Evolutionary conservation across 1,140 invertebrate species (phyloP).

Genomic region (Hestina assimilis): DNA sequence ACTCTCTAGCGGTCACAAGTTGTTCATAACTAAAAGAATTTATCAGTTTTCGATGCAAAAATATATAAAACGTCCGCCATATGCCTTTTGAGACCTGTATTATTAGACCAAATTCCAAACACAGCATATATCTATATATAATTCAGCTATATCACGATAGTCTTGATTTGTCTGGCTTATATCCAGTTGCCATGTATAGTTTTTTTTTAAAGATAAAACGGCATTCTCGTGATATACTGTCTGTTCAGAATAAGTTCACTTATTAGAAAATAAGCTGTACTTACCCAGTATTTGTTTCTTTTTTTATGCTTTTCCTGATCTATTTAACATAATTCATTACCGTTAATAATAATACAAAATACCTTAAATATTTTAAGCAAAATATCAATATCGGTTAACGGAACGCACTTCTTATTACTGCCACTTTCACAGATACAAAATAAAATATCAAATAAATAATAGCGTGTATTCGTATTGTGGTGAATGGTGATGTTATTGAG

Average conservation of each 20-base stretch:
- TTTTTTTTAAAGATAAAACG: conserved; percentile 48
- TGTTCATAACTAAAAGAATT: conserved; percentile 79
- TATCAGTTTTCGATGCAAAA: conserved; percentile 79
- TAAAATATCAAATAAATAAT: not conserved
- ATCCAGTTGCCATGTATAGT: conserved; percentile 67
- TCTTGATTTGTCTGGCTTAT: conserved; percentile 51
- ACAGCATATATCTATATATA: conserved; percentile 12
- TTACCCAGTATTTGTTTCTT: not conserved
- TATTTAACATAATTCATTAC: not conserved
- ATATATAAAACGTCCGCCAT: conserved; percentile 79
- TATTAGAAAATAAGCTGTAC: not conserved
- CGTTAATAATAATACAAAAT: no score
- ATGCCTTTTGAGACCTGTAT: conserved; percentile 77
- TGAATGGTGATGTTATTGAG: not conserved
- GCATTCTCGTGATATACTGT: conserved; percentile 20
- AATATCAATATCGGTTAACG: no score
- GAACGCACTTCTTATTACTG: not conserved
- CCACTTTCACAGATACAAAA: conserved; percentile 1
- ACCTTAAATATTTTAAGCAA: no score
- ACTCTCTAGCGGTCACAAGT: conserved; percentile 75
- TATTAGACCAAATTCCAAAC: conserved; percentile 44
- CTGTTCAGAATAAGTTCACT: not conserved
- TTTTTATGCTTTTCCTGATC: not conserved
- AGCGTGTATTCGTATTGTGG: conserved; percentile 8
- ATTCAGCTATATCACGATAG: conserved; percentile 11